Evolutionary conservation across 2,113 vertebrate genomes (phyloP).

Genomic region (Pedionomus torquatus): DNA sequence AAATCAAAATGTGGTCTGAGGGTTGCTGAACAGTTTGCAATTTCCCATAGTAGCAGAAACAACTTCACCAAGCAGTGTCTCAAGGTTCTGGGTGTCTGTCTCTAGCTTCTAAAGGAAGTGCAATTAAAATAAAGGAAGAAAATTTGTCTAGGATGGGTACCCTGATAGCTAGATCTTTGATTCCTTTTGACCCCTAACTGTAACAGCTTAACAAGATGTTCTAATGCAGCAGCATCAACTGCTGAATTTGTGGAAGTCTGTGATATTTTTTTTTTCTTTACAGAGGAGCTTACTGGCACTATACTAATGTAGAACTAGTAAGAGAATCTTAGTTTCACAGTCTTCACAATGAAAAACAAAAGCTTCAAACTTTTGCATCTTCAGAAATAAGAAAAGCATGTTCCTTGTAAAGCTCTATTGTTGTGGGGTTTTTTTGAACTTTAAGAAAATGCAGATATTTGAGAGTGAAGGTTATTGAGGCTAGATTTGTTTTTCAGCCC

Average conservation of each 20-base stretch:
- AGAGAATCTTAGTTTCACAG: not conserved
- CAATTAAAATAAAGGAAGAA: not conserved
- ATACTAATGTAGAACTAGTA: not conserved
- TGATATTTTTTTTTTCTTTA: not conserved
- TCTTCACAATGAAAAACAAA: not conserved
- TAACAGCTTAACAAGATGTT: not conserved
- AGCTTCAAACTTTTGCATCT: not conserved
- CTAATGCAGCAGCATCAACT: not conserved
- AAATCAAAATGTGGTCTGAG: not conserved
- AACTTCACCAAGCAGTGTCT: not conserved
- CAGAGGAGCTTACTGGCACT: not conserved
- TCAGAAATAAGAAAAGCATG: not conserved
- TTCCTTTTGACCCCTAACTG: not conserved
- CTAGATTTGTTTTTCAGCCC: not conserved
- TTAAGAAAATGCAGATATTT: not conserved
- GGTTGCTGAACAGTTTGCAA: not conserved
- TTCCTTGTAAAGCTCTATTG: not conserved
- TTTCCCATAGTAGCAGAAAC: rapidly evolving
- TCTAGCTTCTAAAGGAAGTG: not conserved
- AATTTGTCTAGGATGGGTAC: not conserved
- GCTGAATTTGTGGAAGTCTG: not conserved
- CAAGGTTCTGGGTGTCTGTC: not conserved
- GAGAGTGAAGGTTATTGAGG: not conserved
- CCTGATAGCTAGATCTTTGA: not conserved
- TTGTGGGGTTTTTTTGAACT: not conserved